A percentile compares a stretch with the other conserved stretches of the same genome.
These are phyloP conservation scores for Drosophila guanche DNA, from an alignment of 1,140 invertebrate genomes.

Conservation along the genomic window DNA sequence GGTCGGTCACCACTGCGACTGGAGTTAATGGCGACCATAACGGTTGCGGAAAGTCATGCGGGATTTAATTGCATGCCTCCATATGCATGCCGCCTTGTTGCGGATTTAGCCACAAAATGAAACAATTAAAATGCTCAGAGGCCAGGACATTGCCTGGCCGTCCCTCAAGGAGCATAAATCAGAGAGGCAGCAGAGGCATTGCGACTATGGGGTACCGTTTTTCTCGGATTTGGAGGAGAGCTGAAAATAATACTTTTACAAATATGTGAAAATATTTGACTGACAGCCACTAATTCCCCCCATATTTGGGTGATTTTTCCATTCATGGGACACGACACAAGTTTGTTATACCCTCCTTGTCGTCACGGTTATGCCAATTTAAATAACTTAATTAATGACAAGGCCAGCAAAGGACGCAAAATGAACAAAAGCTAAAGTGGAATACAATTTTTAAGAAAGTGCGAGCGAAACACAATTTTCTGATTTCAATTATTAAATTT, in stretches of 20 bases:
- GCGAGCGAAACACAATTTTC: slow-evolving; percentile 39
- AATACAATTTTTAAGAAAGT: slow-evolving; percentile 16
- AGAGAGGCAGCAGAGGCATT: no score
- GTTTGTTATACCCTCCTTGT: background rate
- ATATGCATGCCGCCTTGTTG: slow-evolving; percentile 1
- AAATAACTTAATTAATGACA: slow-evolving; percentile 68
- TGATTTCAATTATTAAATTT: slow-evolving; percentile 56
- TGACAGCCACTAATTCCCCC: no score
- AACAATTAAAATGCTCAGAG: slow-evolving; percentile 58
- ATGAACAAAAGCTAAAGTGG: slow-evolving; percentile 15
- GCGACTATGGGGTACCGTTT: background rate
- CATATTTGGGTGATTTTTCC: no score
- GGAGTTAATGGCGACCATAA: slow-evolving; percentile 63
- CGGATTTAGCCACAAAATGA: slow-evolving; percentile 40
- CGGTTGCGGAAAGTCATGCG: slow-evolving; percentile 29
- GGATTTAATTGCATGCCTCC: slow-evolving; percentile 30
- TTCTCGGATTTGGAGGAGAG: no score
- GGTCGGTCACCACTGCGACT: background rate
- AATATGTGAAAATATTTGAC: no score
- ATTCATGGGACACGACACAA: no score
- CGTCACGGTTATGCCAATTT: slow-evolving; percentile 38
- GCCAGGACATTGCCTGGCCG: slow-evolving; percentile 31
- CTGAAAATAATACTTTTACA: no score
- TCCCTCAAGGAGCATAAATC: slow-evolving; percentile 30
- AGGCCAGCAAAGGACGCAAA: slow-evolving; percentile 29